Evolutionary conservation across 2,888 invertebrate species (phyloP), one percentile per base, ranked within the genome.

Genomic region (Troides oblongomaculatus): DNA sequence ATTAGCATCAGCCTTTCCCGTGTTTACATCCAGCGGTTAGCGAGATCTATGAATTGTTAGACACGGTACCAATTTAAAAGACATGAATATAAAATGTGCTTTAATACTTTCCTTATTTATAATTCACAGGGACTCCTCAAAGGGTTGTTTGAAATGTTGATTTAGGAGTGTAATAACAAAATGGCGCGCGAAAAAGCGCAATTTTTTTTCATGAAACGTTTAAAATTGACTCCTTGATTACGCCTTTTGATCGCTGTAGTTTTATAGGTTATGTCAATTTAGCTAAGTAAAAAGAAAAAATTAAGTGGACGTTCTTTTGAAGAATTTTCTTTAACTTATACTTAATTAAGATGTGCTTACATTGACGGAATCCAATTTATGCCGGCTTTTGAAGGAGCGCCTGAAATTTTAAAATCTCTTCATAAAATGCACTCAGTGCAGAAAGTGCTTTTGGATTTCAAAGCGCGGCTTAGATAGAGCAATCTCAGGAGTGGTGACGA

Each of bases 401-500:
- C 63, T 68, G 67, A 73, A 70, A 77, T 72, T 77, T 74, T 74
- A 73, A 74, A 77, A 75, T 64, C 43, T 62, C 74, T 77, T 76
- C 72, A 73, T 73, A 75, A 76, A 72, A 72, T 72, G 72, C 72
- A 71, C 72, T 71, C 66, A 70, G 57, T 69, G 72, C 68, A 63
- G 64, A 62, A 50, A 67, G 66, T 53, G 72, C 71, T 75, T 73
- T 73, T 70, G 75, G 75, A 78, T 79, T 79, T 79, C 75, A 71
- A 71, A 72, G 75, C 77, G 84, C 83, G 83, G 80, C 79, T 76
- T 79, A 77, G 76, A 83, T 82, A 77, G 82, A 83, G 84, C 85
- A 88, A 88, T 88, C 88, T 85, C 84, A 78, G 79, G 77, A 79
- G 76, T 75, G 74, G 74, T 66, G 76, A 76, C 76, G 79, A 75